Percentiles rank a stretch among this genome's conserved stretches.
Evolutionary conservation across 92 coral and sea anemone species (phyloP).

Genomic region (Paragorgia papillata): DNA sequence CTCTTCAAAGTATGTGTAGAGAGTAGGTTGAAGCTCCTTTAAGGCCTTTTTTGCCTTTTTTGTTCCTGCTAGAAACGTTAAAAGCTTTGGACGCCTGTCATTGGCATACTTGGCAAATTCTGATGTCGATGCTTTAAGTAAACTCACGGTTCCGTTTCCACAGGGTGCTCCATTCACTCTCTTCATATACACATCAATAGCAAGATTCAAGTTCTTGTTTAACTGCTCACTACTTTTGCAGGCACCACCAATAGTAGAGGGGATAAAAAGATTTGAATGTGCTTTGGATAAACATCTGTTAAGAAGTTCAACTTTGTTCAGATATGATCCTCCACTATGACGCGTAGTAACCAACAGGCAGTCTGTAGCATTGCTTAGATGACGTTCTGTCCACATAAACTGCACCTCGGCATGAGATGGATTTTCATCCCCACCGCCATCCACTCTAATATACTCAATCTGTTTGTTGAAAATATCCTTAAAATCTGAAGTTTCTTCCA

Average conservation of each 20-base stretch:
- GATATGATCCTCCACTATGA: slow-evolving; percentile 33
- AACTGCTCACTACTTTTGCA: background rate
- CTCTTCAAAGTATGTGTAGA: slow-evolving; percentile 36
- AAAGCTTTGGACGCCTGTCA: slow-evolving; percentile 34
- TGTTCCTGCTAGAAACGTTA: slow-evolving; percentile 31
- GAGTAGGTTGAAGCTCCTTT: slow-evolving; percentile 22
- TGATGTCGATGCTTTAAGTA: slow-evolving; percentile 25
- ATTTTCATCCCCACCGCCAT: no score
- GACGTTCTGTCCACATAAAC: slow-evolving; percentile 48
- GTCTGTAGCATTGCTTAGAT: background rate
- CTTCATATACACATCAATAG: slow-evolving; percentile 26
- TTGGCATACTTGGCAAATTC: slow-evolving; percentile 29
- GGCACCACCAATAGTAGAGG: slow-evolving; percentile 25
- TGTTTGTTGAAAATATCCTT: slow-evolving; percentile 19
- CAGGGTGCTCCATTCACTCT: slow-evolving; percentile 44
- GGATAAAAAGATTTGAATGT: slow-evolving; percentile 38
- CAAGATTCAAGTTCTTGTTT: slow-evolving; percentile 21
- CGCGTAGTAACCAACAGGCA: slow-evolving; percentile 46
- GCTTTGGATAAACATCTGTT: slow-evolving; percentile 44
- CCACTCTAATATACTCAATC: no score
- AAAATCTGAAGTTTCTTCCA: slow-evolving; percentile 26
- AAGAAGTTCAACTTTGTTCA: slow-evolving; percentile 47
- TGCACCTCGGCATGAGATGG: no score
- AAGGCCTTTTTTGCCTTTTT: slow-evolving; percentile 29
- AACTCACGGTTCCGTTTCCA: slow-evolving; percentile 29